Evolutionary conservation across 2,113 vertebrate genomes (phyloP).

Genomic region (Apeltes quadracus): DNA sequence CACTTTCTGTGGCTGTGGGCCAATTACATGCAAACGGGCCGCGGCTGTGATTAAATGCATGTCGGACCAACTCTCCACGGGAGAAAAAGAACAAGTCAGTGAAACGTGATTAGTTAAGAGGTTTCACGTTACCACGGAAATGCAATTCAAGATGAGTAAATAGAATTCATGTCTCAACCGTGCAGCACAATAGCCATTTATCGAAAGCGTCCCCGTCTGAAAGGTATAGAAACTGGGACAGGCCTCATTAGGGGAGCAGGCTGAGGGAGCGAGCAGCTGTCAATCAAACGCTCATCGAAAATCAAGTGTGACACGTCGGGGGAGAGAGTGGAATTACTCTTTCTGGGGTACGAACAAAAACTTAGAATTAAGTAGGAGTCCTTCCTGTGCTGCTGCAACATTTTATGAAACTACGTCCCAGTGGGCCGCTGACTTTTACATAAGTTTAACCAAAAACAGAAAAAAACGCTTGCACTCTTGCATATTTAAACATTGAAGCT

Average conservation of each 20-base stretch:
- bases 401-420: constrained; percentile 26
- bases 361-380: constrained; percentile 31
- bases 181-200: neutral
- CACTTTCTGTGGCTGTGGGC: constrained; percentile 15
- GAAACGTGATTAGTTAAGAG: neutral
- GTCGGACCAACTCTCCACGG: neutral
- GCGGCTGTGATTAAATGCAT: constrained; percentile 30
- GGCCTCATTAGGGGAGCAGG: constrained; percentile 8
- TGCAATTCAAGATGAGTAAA: neutral
- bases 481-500: constrained; percentile 34
- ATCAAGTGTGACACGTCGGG: constrained; percentile 28
- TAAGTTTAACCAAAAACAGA: constrained; percentile 27
- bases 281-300: constrained; percentile 41
- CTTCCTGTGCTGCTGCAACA: constrained; percentile 9
- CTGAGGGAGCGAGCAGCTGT: constrained; percentile 31
- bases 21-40: constrained; percentile 25
- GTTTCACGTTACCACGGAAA: neutral
- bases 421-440: constrained; percentile 40
- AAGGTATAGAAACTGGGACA: neutral
- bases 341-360: constrained; percentile 28
- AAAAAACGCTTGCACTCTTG: constrained; percentile 21
- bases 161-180: neutral
- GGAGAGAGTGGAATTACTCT: constrained; percentile 9
- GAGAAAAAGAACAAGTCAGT: constrained; percentile 5
- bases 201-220: neutral